These are phyloP conservation scores for Conger conger DNA, from an alignment of 2,113 vertebrate species.

Conservation along the genomic window DNA sequence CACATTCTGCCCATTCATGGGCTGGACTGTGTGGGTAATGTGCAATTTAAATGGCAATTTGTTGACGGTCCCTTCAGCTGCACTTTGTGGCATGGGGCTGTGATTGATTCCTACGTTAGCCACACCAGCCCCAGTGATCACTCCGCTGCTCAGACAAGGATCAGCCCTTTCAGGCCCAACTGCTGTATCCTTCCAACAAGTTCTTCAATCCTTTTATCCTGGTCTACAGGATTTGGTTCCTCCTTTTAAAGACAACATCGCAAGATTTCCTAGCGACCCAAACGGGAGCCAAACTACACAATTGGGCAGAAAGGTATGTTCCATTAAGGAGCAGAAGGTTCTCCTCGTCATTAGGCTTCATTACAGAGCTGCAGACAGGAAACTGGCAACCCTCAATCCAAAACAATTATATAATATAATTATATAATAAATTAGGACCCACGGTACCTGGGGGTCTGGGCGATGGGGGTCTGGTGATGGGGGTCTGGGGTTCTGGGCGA, in stretches of 20 bases:
- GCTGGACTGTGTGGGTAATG: slow-evolving; percentile 48
- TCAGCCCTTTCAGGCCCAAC: background rate
- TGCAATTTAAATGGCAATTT: slow-evolving; percentile 35
- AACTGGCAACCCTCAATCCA: background rate
- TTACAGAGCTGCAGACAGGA: background rate
- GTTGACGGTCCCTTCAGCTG: background rate
- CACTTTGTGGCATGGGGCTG: background rate
- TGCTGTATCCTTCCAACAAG: background rate
- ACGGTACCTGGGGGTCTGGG: too few species aligned
- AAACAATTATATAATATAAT: too few species aligned
- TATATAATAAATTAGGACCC: too few species aligned
- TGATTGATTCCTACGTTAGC: background rate
- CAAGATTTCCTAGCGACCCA: background rate
- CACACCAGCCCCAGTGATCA: background rate
- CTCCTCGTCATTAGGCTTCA: background rate
- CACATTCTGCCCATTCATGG: slow-evolving; percentile 47
- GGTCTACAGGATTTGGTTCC: background rate
- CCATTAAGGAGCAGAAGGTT: background rate
- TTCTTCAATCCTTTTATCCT: background rate
- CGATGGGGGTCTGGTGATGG: too few species aligned
- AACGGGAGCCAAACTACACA: background rate
- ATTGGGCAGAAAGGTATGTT: background rate
- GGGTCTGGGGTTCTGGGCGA: background rate
- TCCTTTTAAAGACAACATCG: background rate
- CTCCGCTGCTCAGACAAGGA: background rate